A percentile compares a stretch with the other conserved stretches of the same genome.
Conservation (phyloP, 2,888 invertebrate genomes). For the Torymus texanus region DNA sequence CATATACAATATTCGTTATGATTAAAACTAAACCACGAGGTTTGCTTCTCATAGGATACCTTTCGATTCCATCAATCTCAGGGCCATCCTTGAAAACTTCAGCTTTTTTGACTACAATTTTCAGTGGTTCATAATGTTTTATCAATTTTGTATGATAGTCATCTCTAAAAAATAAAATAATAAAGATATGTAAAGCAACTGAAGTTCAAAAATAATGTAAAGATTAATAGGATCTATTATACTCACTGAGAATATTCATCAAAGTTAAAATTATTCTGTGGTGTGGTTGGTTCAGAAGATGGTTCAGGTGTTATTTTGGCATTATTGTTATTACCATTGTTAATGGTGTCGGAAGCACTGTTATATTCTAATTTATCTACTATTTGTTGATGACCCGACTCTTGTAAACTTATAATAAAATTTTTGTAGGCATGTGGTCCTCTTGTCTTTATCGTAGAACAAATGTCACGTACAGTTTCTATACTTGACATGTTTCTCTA, state of each 20-base stretch:
- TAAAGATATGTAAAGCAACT: constrained; percentile 2
- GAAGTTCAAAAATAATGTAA: not conserved
- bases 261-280: constrained; percentile 36
- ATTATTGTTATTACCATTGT: constrained; percentile 47
- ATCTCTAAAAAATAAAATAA: constrained; percentile 58
- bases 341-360: constrained; percentile 27
- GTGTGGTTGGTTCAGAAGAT: too few species aligned
- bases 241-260: constrained; percentile 52
- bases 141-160: constrained; percentile 60
- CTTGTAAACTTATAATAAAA: constrained; percentile 63
- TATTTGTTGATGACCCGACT: constrained; percentile 63
- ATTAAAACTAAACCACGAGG: constrained; percentile 71
- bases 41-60: constrained; percentile 70
- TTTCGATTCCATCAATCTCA: constrained; percentile 57
- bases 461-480: constrained; percentile 63
- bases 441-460: constrained; percentile 67
- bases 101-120: constrained; percentile 66
- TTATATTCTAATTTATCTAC: constrained; percentile 57
- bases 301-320: not conserved
- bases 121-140: constrained; percentile 58
- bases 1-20: constrained; percentile 67
- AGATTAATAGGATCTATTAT: not conserved
- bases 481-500: constrained; percentile 60
- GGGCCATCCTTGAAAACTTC: constrained; percentile 64
- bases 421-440: constrained; percentile 70